phyloP scores from a whole-genome alignment of 2,888 invertebrate species.

The Agrypnus murinus region DNA sequence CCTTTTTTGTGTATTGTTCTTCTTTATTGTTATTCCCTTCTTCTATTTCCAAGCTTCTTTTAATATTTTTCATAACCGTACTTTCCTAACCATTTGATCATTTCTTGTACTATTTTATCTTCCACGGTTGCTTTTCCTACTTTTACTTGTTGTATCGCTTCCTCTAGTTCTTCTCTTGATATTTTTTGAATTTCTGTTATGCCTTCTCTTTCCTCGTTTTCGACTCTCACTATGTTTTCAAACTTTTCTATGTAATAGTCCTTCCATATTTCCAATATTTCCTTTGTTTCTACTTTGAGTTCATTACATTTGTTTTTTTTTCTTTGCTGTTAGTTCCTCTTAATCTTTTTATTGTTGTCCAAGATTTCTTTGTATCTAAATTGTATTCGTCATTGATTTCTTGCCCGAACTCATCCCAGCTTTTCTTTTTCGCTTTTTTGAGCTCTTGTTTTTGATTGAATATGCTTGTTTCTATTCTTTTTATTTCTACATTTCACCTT shows the following conservation, averaged over 20 bases:
- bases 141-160: too few relatives aligned
- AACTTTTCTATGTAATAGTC: too few relatives aligned
- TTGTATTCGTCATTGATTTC: neutral
- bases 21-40: too few relatives aligned
- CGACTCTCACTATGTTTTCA: too few relatives aligned
- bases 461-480: neutral
- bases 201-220: neutral
- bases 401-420: neutral
- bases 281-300: neutral
- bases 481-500: neutral
- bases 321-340: too few relatives aligned
- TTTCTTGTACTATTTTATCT: too few relatives aligned
- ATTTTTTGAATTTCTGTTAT: too few relatives aligned
- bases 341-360: constrained; percentile 2
- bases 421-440: neutral
- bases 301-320: too few relatives aligned
- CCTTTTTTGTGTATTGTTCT: neutral
- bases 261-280: neutral
- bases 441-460: neutral
- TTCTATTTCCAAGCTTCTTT: too few relatives aligned
- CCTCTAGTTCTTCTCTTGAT: too few relatives aligned
- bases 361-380: neutral
- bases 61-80: too few relatives aligned
- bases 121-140: neutral
- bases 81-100: too few relatives aligned